Conservation (phyloP, 2,888 invertebrate genomes). For the Mycalesis mineus region DNA sequence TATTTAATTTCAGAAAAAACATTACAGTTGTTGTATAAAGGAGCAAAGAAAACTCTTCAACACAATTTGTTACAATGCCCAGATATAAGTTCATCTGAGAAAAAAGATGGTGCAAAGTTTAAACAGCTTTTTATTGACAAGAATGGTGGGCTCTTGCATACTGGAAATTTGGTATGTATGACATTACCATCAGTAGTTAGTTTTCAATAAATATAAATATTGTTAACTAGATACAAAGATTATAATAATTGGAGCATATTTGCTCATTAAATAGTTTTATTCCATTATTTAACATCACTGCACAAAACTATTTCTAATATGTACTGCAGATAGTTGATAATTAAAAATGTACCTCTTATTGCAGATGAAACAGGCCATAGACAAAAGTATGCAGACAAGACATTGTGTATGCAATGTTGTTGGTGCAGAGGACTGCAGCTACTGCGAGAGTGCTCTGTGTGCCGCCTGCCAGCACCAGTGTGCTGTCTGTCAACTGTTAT, state of each 20-base stretch:
- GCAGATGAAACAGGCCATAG: background rate
- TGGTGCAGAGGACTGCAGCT: constrained; percentile 44
- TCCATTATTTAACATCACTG: no score
- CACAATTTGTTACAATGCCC: constrained; percentile 27
- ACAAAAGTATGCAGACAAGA: background rate
- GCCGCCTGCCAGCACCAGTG: constrained; percentile 46
- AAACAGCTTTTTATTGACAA: constrained; percentile 58
- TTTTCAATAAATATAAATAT: no score
- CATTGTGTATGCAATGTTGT: constrained; percentile 41
- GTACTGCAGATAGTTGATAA: no score
- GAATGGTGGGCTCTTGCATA: constrained; percentile 53
- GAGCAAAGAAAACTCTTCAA: constrained; percentile 49
- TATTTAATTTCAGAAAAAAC: constrained; percentile 53
- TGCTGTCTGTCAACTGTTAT: constrained; percentile 38
- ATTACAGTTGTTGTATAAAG: constrained; percentile 53
- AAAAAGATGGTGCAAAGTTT: constrained; percentile 52
- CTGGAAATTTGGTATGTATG: constrained; percentile 49
- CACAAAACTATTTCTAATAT: no score
- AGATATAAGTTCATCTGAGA: constrained; percentile 26
- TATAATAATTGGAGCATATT: no score
- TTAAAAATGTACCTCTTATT: no score
- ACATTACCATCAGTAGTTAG: no score
- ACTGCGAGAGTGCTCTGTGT: constrained; percentile 57
- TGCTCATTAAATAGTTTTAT: no score
- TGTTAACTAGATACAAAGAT: no score